These are phyloP conservation scores for Stenurella melanura DNA, from an alignment of 2,888 invertebrate species.

Conservation along the genomic window DNA sequence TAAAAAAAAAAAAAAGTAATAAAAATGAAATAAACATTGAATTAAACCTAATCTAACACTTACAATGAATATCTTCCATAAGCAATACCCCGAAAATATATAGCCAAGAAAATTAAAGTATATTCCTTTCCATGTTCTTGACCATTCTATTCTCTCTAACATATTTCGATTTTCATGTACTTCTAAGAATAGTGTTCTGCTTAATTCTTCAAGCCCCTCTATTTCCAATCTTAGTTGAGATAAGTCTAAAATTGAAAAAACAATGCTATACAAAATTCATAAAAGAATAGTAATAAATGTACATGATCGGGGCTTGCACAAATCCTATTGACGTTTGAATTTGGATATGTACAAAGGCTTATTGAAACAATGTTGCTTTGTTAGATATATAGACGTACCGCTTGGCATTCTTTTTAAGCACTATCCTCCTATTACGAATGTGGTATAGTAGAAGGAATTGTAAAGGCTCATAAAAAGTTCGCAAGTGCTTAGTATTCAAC, in stretches of 20 bases:
- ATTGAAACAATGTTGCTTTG: no score
- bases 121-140: constrained; percentile 96
- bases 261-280: no score
- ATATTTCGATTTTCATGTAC: constrained; percentile 94
- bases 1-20: not conserved
- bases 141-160: constrained; percentile 95
- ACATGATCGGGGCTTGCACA: no score
- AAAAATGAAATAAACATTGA: not conserved
- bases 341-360: no score
- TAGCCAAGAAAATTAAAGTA: constrained; percentile 99
- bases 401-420: no score
- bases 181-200: constrained; percentile 96
- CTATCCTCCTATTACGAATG: no score
- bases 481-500: not conserved
- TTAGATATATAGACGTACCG: no score
- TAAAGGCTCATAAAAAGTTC: not conserved
- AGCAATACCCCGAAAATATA: constrained; percentile 98
- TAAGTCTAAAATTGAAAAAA: constrained; percentile 78
- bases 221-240: constrained; percentile 90
- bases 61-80: constrained; percentile 99
- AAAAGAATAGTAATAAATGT: no score
- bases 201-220: constrained; percentile 91
- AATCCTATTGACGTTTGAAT: no score
- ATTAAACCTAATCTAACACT: constrained; percentile 71
- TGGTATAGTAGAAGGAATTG: not conserved